These are phyloP conservation scores for Poecilia wingei DNA, from an alignment of 2,797 vertebrate species.

Conservation along the genomic window DNA sequence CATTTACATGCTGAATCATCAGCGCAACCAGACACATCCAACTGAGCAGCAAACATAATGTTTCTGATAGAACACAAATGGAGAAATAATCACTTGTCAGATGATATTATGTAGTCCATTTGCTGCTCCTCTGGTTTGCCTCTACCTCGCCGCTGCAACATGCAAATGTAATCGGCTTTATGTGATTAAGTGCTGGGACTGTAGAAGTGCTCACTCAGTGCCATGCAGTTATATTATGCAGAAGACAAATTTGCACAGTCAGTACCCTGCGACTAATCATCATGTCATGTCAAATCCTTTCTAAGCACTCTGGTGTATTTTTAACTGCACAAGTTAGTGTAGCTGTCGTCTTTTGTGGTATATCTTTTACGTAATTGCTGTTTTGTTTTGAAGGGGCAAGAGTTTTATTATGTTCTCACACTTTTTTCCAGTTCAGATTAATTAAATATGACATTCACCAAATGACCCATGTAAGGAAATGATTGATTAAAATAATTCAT, in stretches of 20 bases:
- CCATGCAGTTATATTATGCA: conserved; percentile 5
- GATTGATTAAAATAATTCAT: background rate
- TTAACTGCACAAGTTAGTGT: background rate
- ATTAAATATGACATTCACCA: background rate
- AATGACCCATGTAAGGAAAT: background rate
- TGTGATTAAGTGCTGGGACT: conserved; percentile 48
- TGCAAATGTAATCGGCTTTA: conserved; percentile 41
- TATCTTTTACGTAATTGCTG: background rate
- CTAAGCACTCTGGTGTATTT: background rate
- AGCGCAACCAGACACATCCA: conserved; percentile 52
- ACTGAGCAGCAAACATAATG: conserved; percentile 43
- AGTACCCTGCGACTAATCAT: conserved; percentile 54
- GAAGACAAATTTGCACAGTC: conserved; percentile 6
- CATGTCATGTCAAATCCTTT: conserved; percentile 21
- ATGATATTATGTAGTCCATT: conserved; percentile 73
- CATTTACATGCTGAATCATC: conserved; percentile 44
- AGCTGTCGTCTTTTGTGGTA: background rate
- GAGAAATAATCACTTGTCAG: conserved; percentile 67
- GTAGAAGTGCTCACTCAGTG: conserved; percentile 15
- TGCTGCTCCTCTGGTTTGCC: conserved; percentile 51
- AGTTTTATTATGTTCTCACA: background rate
- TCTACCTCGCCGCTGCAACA: conserved; percentile 37
- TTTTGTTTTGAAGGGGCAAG: background rate
- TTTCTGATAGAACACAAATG: conserved; percentile 51
- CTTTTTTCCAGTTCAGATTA: background rate